These are phyloP conservation scores for Palythoa grandis DNA, from an alignment of 92 coral and sea anemone genomes.

Conservation along the genomic window DNA sequence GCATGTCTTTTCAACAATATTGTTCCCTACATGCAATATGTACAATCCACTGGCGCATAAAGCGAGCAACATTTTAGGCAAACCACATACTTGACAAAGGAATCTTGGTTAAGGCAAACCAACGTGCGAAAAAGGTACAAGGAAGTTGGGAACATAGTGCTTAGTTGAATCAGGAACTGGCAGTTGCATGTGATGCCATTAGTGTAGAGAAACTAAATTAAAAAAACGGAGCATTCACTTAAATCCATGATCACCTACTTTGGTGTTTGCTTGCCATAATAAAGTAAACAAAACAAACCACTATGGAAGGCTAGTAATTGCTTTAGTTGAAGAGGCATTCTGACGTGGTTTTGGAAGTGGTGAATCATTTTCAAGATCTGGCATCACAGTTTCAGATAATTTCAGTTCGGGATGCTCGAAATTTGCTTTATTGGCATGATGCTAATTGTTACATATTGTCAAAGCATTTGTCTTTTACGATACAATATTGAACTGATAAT, in stretches of 20 bases:
- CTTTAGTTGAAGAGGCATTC: background rate
- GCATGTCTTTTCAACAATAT: constrained; percentile 54
- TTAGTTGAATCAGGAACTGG: constrained; percentile 49
- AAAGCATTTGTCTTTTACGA: no score
- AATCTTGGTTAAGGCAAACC: constrained; percentile 50
- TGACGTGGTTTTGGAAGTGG: background rate
- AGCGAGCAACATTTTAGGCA: constrained; percentile 59
- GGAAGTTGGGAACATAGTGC: constrained; percentile 62
- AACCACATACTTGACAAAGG: constrained; percentile 54
- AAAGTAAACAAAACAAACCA: constrained; percentile 69
- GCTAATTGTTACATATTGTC: no score
- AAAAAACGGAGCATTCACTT: no score
- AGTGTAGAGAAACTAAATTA: no score
- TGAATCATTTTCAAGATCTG: background rate
- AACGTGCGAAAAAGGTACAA: constrained; percentile 49
- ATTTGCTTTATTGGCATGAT: background rate
- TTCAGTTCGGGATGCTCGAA: no score
- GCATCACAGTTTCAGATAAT: background rate
- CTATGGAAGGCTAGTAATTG: constrained; percentile 11
- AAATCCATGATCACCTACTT: constrained; percentile 64
- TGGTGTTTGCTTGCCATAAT: constrained; percentile 52
- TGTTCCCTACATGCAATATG: constrained; percentile 48
- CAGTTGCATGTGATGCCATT: constrained; percentile 41
- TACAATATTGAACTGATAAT: no score
- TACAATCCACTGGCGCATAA: constrained; percentile 47